Conservation (phyloP, 2,113 vertebrate species). For the Paraplagusia blochii region DNA sequence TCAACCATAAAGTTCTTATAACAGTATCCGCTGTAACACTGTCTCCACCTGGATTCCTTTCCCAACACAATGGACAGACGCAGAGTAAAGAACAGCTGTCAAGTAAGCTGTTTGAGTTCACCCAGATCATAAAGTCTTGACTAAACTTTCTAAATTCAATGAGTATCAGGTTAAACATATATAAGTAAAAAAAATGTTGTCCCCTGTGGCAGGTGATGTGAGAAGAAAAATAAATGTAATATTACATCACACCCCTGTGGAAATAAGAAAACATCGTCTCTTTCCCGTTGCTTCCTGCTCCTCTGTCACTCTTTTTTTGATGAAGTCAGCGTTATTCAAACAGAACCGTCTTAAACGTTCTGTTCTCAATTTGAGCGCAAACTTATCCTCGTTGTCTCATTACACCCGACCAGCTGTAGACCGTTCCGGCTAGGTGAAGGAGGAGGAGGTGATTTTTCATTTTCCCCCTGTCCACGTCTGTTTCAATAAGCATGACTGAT, state of each 20-base stretch:
- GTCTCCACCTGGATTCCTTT: too few relatives aligned
- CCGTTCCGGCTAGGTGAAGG: constrained; percentile 2
- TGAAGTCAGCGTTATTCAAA: constrained; percentile 10
- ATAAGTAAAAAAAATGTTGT: too few relatives aligned
- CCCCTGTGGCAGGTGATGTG: too few relatives aligned
- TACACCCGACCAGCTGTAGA: constrained; percentile 21
- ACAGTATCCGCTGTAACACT: too few relatives aligned
- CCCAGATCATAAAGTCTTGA: too few relatives aligned
- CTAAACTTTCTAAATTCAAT: too few relatives aligned
- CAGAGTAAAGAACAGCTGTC: too few relatives aligned
- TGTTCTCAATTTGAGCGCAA: constrained; percentile 26
- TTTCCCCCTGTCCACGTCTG: constrained; percentile 28
- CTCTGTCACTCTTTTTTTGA: neutral
- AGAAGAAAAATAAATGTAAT: neutral
- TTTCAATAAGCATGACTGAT: constrained; percentile 42
- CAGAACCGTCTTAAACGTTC: constrained; percentile 4
- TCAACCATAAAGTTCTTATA: too few relatives aligned
- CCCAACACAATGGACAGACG: too few relatives aligned
- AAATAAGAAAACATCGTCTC: neutral
- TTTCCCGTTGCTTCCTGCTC: neutral
- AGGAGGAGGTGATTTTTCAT: constrained; percentile 35
- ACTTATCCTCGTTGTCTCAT: constrained; percentile 27
- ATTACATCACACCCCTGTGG: neutral
- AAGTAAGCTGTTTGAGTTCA: too few relatives aligned
- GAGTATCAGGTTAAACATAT: too few relatives aligned